Evolutionary conservation across 2,888 invertebrate genomes (phyloP), one percentile per base, ranked within the genome.

Genomic region (Philopedon plagiatum): DNA sequence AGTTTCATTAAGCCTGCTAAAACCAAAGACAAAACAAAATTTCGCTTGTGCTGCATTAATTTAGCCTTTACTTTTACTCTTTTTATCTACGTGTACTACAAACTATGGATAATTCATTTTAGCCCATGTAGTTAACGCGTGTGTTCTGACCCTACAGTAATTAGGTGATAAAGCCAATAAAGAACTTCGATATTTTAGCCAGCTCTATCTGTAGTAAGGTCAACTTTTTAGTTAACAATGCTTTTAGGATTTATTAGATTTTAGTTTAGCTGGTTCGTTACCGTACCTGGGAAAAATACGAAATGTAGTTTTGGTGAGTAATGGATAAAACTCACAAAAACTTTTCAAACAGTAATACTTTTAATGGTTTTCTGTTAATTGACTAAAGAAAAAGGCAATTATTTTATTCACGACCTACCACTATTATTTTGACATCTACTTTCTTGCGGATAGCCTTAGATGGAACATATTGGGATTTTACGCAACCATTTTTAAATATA

Each of bases 81-180:
- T 51, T 61, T 32, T 34, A 44, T 61, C 68, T 61, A 9, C n/a
- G n/a, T n/a, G n/a, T n/a, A n/a, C 26, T 13, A 61, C 54, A 62
- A 58, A 71, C 63, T 49, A 51, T 18, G 46, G 64, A 60, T 71
- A 71, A 71, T 65, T 71, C 71, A 58, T 71, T 65, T 71, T 60
- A 44, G 51, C 41, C 70, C 64, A 64, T 64, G 64, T 44, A 63
- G 64, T 49, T 57, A 41, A 37, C 57, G 64, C 64, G 65, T 64
- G 46, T 51, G 64, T 57, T 70, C 58, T 58, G 64, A 58, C 64
- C 71, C 65, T 58, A 54, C 57, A 37, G 64, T 65, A 71, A 71
- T 71, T 71, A 71, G 58, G 60, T 58, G 71, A 71, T 70, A 71
- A 71, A 71, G 58, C 65, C 51, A 71, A 65, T 65, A 71, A 65